These are phyloP conservation scores for Drosophila lini DNA, from an alignment of 1,140 invertebrate species.

Conservation along the genomic window DNA sequence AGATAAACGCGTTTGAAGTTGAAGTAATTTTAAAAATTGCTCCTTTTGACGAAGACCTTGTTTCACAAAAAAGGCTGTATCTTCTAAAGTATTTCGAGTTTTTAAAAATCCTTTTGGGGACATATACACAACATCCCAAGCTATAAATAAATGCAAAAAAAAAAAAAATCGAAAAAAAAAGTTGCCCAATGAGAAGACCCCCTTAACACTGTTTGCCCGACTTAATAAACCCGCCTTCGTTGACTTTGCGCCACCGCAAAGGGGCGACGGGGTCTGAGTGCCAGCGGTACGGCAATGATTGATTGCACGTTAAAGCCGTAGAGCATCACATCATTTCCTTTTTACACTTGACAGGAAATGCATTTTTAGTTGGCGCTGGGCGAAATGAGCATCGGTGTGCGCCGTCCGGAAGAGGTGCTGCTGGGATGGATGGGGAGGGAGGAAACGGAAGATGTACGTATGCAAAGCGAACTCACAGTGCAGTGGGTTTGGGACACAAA, in stretches of 20 bases:
- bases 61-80: too few relatives aligned
- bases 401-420: slow-evolving; percentile 15
- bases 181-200: too few relatives aligned
- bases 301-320: slow-evolving; percentile 76
- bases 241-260: slow-evolving; percentile 65
- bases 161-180: too few relatives aligned
- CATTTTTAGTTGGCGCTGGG: slow-evolving; percentile 76
- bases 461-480: slow-evolving; percentile 60
- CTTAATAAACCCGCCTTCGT: slow-evolving; percentile 79
- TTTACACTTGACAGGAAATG: slow-evolving; percentile 81
- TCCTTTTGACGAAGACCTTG: too few relatives aligned
- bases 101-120: too few relatives aligned
- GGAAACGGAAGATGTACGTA: slow-evolving; percentile 40
- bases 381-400: slow-evolving; percentile 71
- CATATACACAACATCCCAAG: too few relatives aligned
- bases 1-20: too few relatives aligned
- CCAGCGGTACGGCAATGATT: slow-evolving; percentile 65
- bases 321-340: slow-evolving; percentile 80
- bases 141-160: too few relatives aligned
- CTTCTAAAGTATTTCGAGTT: too few relatives aligned
- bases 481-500: slow-evolving; percentile 29
- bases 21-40: too few relatives aligned
- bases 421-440: background rate
- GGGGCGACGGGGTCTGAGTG: slow-evolving; percentile 2
- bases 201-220: slow-evolving; percentile 78